phyloP scores from a whole-genome alignment of 2,797 vertebrate genomes.

The Champsocephalus gunnari region DNA sequence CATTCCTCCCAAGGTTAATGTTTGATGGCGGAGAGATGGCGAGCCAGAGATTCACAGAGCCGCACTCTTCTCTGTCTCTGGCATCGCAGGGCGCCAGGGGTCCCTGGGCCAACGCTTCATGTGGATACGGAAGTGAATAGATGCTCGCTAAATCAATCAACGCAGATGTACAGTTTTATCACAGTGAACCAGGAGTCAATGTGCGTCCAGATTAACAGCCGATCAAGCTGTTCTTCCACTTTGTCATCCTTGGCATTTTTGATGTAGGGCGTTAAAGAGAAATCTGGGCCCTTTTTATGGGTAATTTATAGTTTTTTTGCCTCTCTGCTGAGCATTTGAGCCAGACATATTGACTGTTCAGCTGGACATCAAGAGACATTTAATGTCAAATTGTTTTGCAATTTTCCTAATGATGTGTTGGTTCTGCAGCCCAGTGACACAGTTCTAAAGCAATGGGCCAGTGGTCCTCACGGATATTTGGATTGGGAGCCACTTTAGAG shows the following conservation, averaged over 20 bases:
- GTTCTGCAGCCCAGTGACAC: constrained; percentile 17
- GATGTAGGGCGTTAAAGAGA: constrained; percentile 2
- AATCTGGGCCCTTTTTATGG: neutral
- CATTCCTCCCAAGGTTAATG: constrained; percentile 82
- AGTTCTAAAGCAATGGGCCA: constrained; percentile 14
- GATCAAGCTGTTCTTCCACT: constrained; percentile 14
- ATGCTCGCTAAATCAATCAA: constrained; percentile 25
- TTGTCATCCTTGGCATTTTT: constrained; percentile 1
- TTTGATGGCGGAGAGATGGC: constrained; percentile 74
- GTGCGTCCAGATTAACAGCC: constrained; percentile 12
- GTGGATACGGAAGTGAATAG: constrained; percentile 50
- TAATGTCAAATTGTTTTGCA: constrained; percentile 29
- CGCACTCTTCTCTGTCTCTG: constrained; percentile 74
- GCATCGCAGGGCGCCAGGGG: constrained; percentile 48
- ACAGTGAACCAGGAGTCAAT: constrained; percentile 9
- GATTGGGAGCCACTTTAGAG: constrained; percentile 41
- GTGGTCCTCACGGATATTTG: constrained; percentile 48
- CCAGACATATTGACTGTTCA: neutral
- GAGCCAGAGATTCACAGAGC: constrained; percentile 80
- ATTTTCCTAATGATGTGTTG: constrained; percentile 55
- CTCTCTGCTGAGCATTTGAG: neutral
- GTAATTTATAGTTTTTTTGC: neutral
- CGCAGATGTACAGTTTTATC: constrained; percentile 55
- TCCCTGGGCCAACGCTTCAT: constrained; percentile 54
- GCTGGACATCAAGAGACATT: constrained; percentile 16